phyloP scores from a whole-genome alignment of 1,140 invertebrate genomes.

The Trichonephila inaurata region DNA sequence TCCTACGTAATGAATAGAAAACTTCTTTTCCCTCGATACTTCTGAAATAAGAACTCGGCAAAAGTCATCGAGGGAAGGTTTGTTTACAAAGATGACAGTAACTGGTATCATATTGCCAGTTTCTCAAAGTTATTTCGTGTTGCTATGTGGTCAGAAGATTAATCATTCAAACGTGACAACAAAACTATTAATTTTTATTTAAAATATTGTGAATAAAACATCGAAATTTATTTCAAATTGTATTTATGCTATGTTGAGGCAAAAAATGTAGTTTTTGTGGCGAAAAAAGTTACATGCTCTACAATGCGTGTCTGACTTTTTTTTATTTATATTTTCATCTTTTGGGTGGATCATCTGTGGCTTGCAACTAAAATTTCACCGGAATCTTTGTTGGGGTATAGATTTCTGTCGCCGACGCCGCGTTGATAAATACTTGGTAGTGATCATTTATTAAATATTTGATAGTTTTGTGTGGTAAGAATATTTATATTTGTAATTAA shows the following conservation, averaged over 20 bases:
- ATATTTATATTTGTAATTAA: not conserved
- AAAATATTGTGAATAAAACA: too few relatives aligned
- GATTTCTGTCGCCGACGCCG: slow-evolving; percentile 4
- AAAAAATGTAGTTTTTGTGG: too few relatives aligned
- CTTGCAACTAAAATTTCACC: slow-evolving; percentile 58
- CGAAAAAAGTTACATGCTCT: not conserved
- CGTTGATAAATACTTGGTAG: not conserved
- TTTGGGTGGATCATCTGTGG: slow-evolving; percentile 67
- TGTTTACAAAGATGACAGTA: slow-evolving; percentile 24
- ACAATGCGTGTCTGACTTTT: not conserved
- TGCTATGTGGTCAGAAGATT: too few relatives aligned
- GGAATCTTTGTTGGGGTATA: slow-evolving; percentile 69
- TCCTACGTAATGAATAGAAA: not conserved
- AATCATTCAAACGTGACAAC: too few relatives aligned
- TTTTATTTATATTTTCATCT: slow-evolving; percentile 23
- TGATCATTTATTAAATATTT: slow-evolving; percentile 14
- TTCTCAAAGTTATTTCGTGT: not conserved
- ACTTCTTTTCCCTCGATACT: not conserved
- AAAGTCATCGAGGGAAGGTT: slow-evolving; percentile 1
- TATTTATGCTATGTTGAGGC: too few relatives aligned
- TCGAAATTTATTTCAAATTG: too few relatives aligned
- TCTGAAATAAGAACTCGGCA: not conserved
- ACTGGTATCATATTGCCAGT: not conserved
- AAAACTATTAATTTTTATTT: too few relatives aligned
- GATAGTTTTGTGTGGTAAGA: slow-evolving; percentile 16